Evolutionary conservation across 2,888 invertebrate genomes (phyloP), one percentile per base, ranked within the genome.

Genomic region (Orthosia gracilis): DNA sequence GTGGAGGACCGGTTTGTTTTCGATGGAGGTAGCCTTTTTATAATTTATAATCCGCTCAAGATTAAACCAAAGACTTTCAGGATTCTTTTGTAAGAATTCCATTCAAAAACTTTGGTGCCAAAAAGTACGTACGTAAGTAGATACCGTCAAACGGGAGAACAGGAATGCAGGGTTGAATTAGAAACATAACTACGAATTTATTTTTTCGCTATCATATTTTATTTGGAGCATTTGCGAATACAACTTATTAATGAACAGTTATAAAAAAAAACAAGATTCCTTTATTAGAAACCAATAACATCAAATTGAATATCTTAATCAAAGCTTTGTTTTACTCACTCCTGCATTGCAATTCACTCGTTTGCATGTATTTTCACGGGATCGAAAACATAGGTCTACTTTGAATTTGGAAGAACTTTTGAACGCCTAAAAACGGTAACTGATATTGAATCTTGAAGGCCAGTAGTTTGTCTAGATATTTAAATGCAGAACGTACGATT

Each of bases 1-100:
- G 86, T 87, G 76, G 85, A 71, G 75, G 75, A 87, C 87, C 87
- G 87, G 87, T 87, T 87, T 84, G 73, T 71, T 76, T 54, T 54
- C 69, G 72, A 69, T 80, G 62, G 68, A 79, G 78, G 76, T 78
- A 78, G 78, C 71, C 45, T 80, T 83, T 79, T 82, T 79, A 77
- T 78, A 80, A 82, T 73, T 74, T 58, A 61, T 45, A 69, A 59
- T 66, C 58, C 31, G 21, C 47, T 61, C 62, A 45, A 62, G 21
- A 13, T 63, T 50, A 31, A n/a, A 23, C 26, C 47, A 47, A 76
- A 49, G 70, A 73, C 23, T 71, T 61, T 58, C 71, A 61, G 76
- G 62, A 76, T 68, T 64, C 11, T 57, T 69, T 54, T 31, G 21
- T 4, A 68, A 76, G 59, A 66, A 74, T 57, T 67, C 17, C 31